Conservation (phyloP, 2,888 invertebrate species). For the Spodoptera picta region DNA sequence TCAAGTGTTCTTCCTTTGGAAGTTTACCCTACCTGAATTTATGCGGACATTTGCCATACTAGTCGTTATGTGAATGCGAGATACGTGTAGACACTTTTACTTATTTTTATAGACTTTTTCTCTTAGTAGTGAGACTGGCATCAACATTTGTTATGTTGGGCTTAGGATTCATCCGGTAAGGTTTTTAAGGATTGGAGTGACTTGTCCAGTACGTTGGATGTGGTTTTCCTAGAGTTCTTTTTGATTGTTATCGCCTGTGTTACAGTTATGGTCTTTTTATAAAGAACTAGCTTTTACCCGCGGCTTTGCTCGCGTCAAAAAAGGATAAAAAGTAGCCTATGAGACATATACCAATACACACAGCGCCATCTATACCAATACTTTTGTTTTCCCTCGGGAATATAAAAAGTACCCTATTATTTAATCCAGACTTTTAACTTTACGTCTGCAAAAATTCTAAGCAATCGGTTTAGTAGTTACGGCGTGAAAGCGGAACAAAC, state of each 20-base stretch:
- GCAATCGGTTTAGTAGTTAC: no score
- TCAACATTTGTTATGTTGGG: slow-evolving; percentile 30
- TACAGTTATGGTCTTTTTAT: not conserved
- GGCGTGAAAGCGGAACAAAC: no score
- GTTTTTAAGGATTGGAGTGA: slow-evolving; percentile 26
- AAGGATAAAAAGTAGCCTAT: no score
- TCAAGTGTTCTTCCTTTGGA: slow-evolving; percentile 10
- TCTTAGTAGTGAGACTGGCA: slow-evolving; percentile 24
- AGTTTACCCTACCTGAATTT: slow-evolving; percentile 12
- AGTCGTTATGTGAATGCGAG: slow-evolving; percentile 2
- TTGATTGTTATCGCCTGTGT: slow-evolving; percentile 26
- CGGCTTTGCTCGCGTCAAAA: no score
- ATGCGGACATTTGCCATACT: slow-evolving; percentile 14
- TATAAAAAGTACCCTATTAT: no score
- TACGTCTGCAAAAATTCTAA: no score
- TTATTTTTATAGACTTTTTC: slow-evolving; percentile 39
- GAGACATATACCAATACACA: no score
- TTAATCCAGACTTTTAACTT: no score
- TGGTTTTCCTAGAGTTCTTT: not conserved
- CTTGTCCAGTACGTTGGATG: not conserved
- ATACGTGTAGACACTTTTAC: slow-evolving; percentile 22
- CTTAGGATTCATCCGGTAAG: slow-evolving; percentile 15
- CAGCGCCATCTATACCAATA: no score
- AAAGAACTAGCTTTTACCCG: no score
- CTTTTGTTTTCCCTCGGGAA: no score